Evolutionary conservation across 2,888 invertebrate genomes (phyloP), one percentile per base, ranked within the genome.

Genomic region (Troilus luridus): DNA sequence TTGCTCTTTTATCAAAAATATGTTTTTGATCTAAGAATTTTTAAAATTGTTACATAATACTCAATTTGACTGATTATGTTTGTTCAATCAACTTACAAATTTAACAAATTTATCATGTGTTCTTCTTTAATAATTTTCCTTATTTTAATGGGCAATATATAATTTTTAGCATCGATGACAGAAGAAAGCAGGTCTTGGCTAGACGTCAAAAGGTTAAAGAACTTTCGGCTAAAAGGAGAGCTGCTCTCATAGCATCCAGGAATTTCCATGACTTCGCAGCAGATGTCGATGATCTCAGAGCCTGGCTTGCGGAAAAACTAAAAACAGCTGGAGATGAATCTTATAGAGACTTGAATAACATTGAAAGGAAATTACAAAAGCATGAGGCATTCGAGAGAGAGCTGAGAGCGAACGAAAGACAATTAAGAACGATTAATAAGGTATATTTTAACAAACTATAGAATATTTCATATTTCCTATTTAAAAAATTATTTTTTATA

Each of bases 341-440:
- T 92, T 99, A 98, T 94, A 95, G 98, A 27, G 98, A 99, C 93
- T 95, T 99, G 27, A 97, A 96, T 77, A 99, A 99, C 94, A 94
- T 98, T 92, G 98, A 98, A 93, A 95, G 98, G 0, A 99, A 99
- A 94, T 94, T 98, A 1, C 98, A 99, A 94, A 98, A 98, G 93
- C 99, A 99, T 94, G 98, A 98, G 94, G 99, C 99, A 0, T 99
- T 99, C 94, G 99, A 99, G 93, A 95, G 99, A 0, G 99, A 99
- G 94, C 94, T 99, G 41, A 96, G 98, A 88, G 98, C 99, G 0
- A 99, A 99, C 93, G 98, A 99, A 94, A 98, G 98, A 21, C 97
- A 98, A 93, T 95, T 99, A 17, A 95, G 98, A 89, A 96, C 97
- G 54, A 97, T 98, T 0, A 98, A 97, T 93, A 98, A 98, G 93